Base-by-base conservation (phyloP, 64 coral and sea anemone species). In the Pocillopora verrucosa region DNA sequence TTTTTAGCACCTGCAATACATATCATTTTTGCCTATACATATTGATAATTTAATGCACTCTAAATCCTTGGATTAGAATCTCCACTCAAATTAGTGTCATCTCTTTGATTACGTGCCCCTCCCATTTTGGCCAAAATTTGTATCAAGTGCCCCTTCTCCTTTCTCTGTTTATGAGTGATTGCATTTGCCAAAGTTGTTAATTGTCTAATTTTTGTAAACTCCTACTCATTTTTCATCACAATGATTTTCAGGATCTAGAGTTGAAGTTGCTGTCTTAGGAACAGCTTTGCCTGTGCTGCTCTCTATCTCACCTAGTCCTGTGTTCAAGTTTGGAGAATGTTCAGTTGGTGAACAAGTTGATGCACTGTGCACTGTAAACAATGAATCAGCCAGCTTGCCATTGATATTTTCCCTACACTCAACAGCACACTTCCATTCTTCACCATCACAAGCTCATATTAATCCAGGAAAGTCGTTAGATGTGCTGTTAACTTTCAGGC, bases 241-340 rank as follows among this genome's bases (percentile, higher is more conserved):
- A 19, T 59, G n/a, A 45, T 77, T 34, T 80, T 5, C 13, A 98
- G 96, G 93, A 36, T 88, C 65, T 22, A 92, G 93, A 90, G 70
- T 95, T 62, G 96, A 98, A 16, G 93, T 98, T 81, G 96, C 82
- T 6, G 70, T 98, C 15, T 16, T 83, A 10, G 96, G 96, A 9
- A 98, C 96, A 61, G 96, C 96, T 22, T 62, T 98, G 13, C 96
- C 96, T 13, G 93, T 98, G 12, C 76, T 95, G 3, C 38, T 98
- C 3, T 92, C 96, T 0, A 88, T 98, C 4, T 95, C 89, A 58
- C 96, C 96, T 68, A 92, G 88, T 11, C 90, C 93, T 20, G 87
- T 92, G 59, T 95, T 98, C 64, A 89, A 92, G 56, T 98, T 95
- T 98, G 96, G 93, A 74, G 87, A 98, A 34, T 98, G 96, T 51